Conservation (phyloP, 1,140 invertebrate species). For the Bathynomus jamesi region DNA sequence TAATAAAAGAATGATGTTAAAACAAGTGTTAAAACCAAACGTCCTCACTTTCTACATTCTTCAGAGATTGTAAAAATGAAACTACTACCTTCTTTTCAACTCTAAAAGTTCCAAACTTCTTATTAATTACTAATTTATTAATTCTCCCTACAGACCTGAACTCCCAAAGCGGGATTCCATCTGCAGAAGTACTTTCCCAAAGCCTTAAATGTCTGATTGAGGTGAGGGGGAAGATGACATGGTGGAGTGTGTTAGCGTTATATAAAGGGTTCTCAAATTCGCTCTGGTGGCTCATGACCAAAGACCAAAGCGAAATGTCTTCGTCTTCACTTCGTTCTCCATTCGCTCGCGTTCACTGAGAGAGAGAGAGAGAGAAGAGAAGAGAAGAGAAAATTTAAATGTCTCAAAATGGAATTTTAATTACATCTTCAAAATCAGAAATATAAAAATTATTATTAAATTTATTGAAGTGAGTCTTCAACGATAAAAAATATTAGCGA, state of each 20-base stretch:
- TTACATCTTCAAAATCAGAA: no score
- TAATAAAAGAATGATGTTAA: not conserved
- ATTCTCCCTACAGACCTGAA: slow-evolving; percentile 18
- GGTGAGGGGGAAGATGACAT: slow-evolving; percentile 73
- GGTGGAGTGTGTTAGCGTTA: slow-evolving; percentile 52
- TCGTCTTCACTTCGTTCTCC: slow-evolving; percentile 68
- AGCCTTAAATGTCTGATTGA: slow-evolving; percentile 69
- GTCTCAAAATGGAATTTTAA: no score
- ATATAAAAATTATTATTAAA: no score
- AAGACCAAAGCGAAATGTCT: slow-evolving; percentile 94
- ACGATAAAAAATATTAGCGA: no score
- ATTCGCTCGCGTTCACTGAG: slow-evolving; percentile 48
- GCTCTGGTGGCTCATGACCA: slow-evolving; percentile 76
- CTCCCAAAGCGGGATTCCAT: slow-evolving; percentile 87
- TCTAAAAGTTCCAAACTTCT: no score
- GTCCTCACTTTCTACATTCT: no score
- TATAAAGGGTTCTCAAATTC: slow-evolving; percentile 90
- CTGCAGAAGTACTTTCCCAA: slow-evolving; percentile 95
- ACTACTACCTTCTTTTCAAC: no score
- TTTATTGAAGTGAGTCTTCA: no score
- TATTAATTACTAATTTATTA: no score
- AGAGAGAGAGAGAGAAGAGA: not conserved
- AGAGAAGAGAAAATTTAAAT: no score
- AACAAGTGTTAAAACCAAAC: no score
- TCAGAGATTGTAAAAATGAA: no score